phyloP scores from a whole-genome alignment of 1,140 invertebrate species.

The Neotoxoptera formosana region DNA sequence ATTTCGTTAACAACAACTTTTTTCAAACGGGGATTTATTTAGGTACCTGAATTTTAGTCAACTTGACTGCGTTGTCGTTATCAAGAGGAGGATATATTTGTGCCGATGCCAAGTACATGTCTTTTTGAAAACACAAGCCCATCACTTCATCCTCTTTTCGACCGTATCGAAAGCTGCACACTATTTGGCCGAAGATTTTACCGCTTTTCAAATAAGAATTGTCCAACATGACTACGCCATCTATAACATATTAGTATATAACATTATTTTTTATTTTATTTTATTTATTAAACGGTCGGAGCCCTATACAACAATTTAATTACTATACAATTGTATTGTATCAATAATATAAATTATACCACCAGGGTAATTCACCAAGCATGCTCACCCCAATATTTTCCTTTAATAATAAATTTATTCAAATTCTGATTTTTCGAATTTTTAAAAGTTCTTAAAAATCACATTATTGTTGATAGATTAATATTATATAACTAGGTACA shows the following conservation, averaged over 20 bases:
- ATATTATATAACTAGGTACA: no score
- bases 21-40: slow-evolving; percentile 40
- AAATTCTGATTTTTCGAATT: no score
- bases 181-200: slow-evolving; percentile 90
- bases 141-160: slow-evolving; percentile 98
- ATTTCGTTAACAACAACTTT: not conserved
- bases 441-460: no score
- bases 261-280: not conserved
- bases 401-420: no score
- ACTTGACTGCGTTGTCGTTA: slow-evolving; percentile 66
- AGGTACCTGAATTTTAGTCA: slow-evolving; percentile 73
- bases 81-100: slow-evolving; percentile 82
- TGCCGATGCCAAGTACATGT: slow-evolving; percentile 87
- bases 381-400: no score
- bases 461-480: no score
- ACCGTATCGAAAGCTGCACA: slow-evolving; percentile 97
- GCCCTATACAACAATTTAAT: no score
- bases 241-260: slow-evolving; percentile 66
- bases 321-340: no score
- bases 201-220: slow-evolving; percentile 86
- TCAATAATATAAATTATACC: no score
- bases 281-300: no score
- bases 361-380: no score
- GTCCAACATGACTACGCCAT: slow-evolving; percentile 93
- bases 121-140: slow-evolving; percentile 97